Evolutionary conservation across 2,113 vertebrate species (phyloP).

Genomic region (Rhinolophus sinicus): DNA sequence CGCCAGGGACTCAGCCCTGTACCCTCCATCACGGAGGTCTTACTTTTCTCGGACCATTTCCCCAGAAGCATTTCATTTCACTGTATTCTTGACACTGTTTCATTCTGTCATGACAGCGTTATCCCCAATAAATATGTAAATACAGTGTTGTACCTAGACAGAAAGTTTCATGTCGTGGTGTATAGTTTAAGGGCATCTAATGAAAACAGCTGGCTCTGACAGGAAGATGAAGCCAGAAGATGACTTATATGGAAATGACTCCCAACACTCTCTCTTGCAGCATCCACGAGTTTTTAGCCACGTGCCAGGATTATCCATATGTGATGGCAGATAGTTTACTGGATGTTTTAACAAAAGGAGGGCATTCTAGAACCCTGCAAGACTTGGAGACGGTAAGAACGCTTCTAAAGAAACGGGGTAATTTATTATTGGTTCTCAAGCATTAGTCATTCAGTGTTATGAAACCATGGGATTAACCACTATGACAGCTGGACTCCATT

Average conservation of each 20-base stretch:
- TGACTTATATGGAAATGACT: not conserved
- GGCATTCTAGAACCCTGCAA: slow-evolving; percentile 92
- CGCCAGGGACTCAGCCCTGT: not conserved
- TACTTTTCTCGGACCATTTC: not conserved
- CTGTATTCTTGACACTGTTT: not conserved
- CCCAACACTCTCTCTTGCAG: slow-evolving; percentile 82
- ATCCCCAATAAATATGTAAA: not conserved
- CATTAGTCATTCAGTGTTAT: slow-evolving; percentile 54
- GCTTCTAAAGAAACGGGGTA: not conserved
- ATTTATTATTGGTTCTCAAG: not conserved
- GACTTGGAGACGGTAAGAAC: slow-evolving; percentile 88
- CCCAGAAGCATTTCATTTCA: not conserved
- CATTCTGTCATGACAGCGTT: not conserved
- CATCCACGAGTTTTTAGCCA: slow-evolving; percentile 92
- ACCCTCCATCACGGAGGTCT: not conserved
- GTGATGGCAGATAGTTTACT: slow-evolving; percentile 96
- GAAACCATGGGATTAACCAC: slow-evolving; percentile 55
- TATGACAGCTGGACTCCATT: slow-evolving; percentile 35
- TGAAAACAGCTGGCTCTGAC: not conserved
- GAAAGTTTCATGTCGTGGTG: not conserved
- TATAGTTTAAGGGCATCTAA: not conserved
- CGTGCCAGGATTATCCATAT: slow-evolving; percentile 92
- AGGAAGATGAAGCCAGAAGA: not conserved
- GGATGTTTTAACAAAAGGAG: slow-evolving; percentile 95
- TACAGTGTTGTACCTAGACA: not conserved